Base-by-base conservation (phyloP, 2,797 vertebrate genomes). In the Urosaurus nigricauda region DNA sequence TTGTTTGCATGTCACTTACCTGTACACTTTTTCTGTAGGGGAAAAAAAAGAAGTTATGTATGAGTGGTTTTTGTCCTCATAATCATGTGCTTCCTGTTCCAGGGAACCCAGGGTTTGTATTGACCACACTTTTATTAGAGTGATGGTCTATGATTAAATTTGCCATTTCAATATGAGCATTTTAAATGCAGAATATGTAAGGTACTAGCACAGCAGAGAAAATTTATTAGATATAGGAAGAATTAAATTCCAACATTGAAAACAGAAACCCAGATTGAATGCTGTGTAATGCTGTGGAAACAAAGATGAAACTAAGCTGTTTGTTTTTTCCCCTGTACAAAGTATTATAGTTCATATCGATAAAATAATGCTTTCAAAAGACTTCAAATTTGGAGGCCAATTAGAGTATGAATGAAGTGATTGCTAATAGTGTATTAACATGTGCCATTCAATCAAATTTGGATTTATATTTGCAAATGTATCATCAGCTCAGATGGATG, bases 341-440 rank as follows among this genome's bases (percentile, higher is more conserved):
- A 0, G 2, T 37, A 81, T 70, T 88, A 0, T 11, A 2, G 63
- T 91, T 3, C 3, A 84, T 43, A 43, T 75, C 51, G 26, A 60
- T 87, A 92, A 82, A 21, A 37, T 5, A 17, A 60, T 0, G 88
- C 51, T 88, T 84, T 87, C 35, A 85, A 29, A 86, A 53, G 19
- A 8, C 6, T 29, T 87, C 24, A 60, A 83, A 5, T 63, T 73
- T 13, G 9, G 83, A 37, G 84, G 83, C 51, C 37, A 85, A 84
- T 87, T 87, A 40, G 70, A 88, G 92, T 85, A 35, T 11, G 70
- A 87, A 74, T 0, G 78, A 70, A 86, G 68, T 47, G 14, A 74
- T 53, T 87, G 89, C 89, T 78, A n/a, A 58, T 92, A 88, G 13
- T 88, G n/a, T 87, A 92, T 88, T 90, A 17, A 87, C 40, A 3